phyloP scores from a whole-genome alignment of 2,797 vertebrate species.

The Scleropages formosus region DNA sequence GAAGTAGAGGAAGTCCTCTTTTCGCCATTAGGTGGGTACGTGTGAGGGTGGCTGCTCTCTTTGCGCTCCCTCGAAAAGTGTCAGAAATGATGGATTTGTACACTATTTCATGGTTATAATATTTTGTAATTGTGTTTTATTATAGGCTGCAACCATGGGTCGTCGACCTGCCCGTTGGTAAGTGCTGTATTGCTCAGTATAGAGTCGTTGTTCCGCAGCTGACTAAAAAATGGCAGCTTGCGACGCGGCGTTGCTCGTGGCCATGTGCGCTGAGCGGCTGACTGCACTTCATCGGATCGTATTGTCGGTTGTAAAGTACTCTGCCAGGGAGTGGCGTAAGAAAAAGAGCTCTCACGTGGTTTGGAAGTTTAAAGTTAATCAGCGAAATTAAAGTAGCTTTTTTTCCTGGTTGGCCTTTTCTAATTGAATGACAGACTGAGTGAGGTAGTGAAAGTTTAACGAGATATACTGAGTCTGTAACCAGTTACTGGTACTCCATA shows the following conservation, averaged over 20 bases:
- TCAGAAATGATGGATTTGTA: neutral
- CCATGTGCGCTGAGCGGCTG: conserved; percentile 66
- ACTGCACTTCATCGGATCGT: too few relatives aligned
- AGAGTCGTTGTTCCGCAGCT: neutral
- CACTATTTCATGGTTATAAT: neutral
- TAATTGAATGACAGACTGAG: too few relatives aligned
- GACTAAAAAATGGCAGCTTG: conserved; percentile 64
- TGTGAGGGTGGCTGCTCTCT: conserved; percentile 40
- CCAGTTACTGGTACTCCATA: too few relatives aligned
- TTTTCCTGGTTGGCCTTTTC: too few relatives aligned
- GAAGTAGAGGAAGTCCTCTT: conserved; percentile 64
- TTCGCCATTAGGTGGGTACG: conserved; percentile 80
- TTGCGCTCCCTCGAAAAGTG: conserved; percentile 32
- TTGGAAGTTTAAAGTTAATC: too few relatives aligned
- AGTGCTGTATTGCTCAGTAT: conserved; percentile 45
- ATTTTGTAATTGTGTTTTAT: conserved; percentile 19
- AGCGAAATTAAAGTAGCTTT: too few relatives aligned
- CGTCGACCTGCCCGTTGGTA: conserved; percentile 80
- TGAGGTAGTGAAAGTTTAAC: too few relatives aligned
- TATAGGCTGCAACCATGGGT: conserved; percentile 72
- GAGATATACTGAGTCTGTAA: too few relatives aligned
- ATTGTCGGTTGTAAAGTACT: too few relatives aligned
- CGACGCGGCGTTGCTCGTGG: neutral
- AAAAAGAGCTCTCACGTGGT: too few relatives aligned
- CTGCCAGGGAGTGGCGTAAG: too few relatives aligned